Evolutionary conservation across 2,888 invertebrate species (phyloP).

Genomic region (Drosophila infuscata): DNA sequence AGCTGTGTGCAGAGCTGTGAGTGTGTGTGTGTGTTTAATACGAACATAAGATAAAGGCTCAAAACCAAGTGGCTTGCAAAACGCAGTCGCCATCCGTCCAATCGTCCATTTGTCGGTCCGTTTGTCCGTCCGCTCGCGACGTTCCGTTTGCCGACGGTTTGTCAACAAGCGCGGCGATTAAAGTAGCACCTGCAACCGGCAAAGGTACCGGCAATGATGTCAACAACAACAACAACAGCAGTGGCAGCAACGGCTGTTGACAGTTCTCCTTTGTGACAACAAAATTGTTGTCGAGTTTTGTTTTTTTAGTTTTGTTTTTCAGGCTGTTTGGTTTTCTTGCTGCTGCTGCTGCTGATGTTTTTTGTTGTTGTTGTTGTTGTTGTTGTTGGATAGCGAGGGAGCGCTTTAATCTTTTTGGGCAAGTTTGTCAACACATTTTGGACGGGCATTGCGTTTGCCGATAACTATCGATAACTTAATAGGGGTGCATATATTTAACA

Average conservation of each 20-base stretch:
- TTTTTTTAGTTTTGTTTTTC: slow-evolving; percentile 20
- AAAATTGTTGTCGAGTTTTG: slow-evolving; percentile 68
- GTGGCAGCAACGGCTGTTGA: slow-evolving; percentile 55
- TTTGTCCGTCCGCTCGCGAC: neutral
- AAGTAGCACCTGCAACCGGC: slow-evolving; percentile 69
- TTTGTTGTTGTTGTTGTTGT: slow-evolving; percentile 2
- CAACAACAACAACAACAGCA: slow-evolving; percentile 23
- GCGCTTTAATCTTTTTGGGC: slow-evolving; percentile 58
- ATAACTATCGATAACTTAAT: slow-evolving; percentile 62
- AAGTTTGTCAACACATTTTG: slow-evolving; percentile 74
- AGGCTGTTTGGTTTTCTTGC: slow-evolving; percentile 1
- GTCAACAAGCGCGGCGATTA: slow-evolving; percentile 77
- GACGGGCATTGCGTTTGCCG: slow-evolving; percentile 53
- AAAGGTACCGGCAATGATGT: slow-evolving; percentile 48
- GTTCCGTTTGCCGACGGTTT: slow-evolving; percentile 35
- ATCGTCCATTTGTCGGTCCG: neutral
- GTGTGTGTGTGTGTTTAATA: slow-evolving; percentile 19
- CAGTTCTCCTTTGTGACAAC: slow-evolving; percentile 75
- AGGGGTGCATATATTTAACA: slow-evolving; percentile 53
- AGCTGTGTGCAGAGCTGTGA: slow-evolving; percentile 47
- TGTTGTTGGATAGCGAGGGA: neutral
- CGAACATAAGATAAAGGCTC: slow-evolving; percentile 37
- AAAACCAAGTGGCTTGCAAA: slow-evolving; percentile 41
- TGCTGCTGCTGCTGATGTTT: neutral
- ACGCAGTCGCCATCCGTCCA: slow-evolving; percentile 26